Percentiles rank a stretch among this genome's conserved stretches.
phyloP scores from a whole-genome alignment of 2,797 vertebrate species.

The Toxotes lorentzi region DNA sequence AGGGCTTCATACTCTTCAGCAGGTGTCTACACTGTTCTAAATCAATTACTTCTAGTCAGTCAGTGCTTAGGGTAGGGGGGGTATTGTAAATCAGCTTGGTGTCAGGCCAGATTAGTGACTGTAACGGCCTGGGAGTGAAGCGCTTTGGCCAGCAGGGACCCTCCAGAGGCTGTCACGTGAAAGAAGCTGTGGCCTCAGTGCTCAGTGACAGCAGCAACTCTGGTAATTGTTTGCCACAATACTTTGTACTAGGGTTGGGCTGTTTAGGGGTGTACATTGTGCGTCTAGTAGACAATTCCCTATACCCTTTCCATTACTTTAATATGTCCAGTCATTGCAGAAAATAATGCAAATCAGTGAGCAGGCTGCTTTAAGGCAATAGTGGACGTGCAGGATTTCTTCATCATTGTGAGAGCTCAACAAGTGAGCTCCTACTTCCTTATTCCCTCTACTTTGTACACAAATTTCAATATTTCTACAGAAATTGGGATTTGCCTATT shows the following conservation, averaged over 20 bases:
- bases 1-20: constrained; percentile 73
- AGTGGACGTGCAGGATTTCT: constrained; percentile 15
- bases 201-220: constrained; percentile 52
- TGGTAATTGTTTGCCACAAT: constrained; percentile 52
- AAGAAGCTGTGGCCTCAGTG: constrained; percentile 53
- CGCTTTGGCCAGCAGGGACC: constrained; percentile 65
- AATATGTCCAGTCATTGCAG: constrained; percentile 3
- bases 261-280: constrained; percentile 8
- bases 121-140: constrained; percentile 73
- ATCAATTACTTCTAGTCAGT: constrained; percentile 83
- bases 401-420: neutral
- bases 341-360: constrained; percentile 32
- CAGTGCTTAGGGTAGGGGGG: constrained; percentile 73
- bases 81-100: constrained; percentile 85
- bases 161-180: constrained; percentile 62
- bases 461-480: constrained; percentile 10
- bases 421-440: neutral
- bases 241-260: constrained; percentile 14
- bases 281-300: neutral
- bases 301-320: constrained; percentile 1
- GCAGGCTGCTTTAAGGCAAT: constrained; percentile 3
- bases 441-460: neutral
- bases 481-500: constrained; percentile 35
- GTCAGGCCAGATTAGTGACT: constrained; percentile 83
- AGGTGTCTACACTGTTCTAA: constrained; percentile 81